phyloP scores from a whole-genome alignment of 2,797 vertebrate genomes.

The Sebastes paucispinis region DNA sequence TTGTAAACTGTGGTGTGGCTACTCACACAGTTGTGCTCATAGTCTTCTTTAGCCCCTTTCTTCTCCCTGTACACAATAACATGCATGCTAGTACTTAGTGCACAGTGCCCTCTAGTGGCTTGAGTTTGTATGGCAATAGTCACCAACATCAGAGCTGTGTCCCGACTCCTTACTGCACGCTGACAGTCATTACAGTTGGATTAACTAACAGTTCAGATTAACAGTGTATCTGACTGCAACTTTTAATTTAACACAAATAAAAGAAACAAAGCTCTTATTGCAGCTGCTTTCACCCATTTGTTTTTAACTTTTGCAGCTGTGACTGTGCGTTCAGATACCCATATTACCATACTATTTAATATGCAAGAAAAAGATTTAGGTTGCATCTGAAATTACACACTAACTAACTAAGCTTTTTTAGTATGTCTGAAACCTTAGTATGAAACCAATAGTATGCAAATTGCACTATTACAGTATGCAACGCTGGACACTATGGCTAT shows the following conservation, averaged over 20 bases:
- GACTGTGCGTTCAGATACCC: too few species aligned
- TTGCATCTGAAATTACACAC: too few species aligned
- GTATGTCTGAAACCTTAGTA: too few species aligned
- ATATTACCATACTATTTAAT: too few species aligned
- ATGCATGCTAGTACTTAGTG: neutral
- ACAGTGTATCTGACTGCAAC: neutral
- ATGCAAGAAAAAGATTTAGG: too few species aligned
- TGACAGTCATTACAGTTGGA: neutral
- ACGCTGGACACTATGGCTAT: too few species aligned
- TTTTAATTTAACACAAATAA: neutral
- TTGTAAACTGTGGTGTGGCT: too few species aligned
- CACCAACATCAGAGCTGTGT: neutral
- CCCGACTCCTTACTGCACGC: neutral
- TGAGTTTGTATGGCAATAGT: neutral
- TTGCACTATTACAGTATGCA: too few species aligned
- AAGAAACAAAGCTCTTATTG: neutral
- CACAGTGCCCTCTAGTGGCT: slow-evolving; percentile 64
- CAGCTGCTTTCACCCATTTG: neutral
- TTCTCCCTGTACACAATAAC: neutral
- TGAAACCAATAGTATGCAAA: too few species aligned
- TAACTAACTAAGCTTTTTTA: too few species aligned
- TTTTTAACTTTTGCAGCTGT: neutral
- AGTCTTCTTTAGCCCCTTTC: neutral
- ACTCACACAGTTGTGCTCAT: neutral
- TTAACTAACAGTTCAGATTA: too few species aligned